Percentiles rank a stretch among this genome's conserved stretches.
Conservation (phyloP, 1,140 invertebrate species). For the Arion vulgaris region DNA sequence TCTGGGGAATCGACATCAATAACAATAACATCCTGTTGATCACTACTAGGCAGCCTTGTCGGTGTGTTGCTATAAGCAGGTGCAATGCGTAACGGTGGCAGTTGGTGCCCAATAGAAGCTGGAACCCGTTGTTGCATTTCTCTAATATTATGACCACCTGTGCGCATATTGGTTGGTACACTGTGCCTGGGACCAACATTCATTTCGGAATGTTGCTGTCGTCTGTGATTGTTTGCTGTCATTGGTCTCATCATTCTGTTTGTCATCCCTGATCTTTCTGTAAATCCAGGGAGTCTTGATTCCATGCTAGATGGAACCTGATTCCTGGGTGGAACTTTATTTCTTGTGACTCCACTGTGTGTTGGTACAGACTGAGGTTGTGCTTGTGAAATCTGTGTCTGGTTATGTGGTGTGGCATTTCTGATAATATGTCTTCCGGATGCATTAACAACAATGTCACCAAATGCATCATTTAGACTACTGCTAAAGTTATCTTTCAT, state of each 20-base stretch:
- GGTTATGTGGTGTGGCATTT: not conserved
- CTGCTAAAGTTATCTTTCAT: constrained; percentile 32
- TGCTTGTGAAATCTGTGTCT: not conserved
- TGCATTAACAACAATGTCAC: constrained; percentile 35
- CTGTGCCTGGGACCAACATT: too few relatives aligned
- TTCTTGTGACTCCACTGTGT: not conserved
- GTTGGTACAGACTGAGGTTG: not conserved
- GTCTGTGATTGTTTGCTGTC: not conserved
- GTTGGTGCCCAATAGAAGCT: not conserved
- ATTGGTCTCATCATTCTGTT: not conserved
- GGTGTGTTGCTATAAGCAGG: not conserved
- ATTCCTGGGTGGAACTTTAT: not conserved
- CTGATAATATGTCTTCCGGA: constrained; percentile 16
- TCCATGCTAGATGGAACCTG: not conserved
- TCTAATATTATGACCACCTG: not conserved
- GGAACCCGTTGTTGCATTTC: not conserved
- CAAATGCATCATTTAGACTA: constrained; percentile 38
- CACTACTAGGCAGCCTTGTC: not conserved
- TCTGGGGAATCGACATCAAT: constrained; percentile 14
- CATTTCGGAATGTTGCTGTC: not conserved
- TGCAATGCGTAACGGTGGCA: too few relatives aligned
- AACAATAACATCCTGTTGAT: constrained; percentile 21
- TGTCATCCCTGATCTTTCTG: not conserved
- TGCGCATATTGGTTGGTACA: not conserved
- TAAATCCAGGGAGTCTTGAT: not conserved